These are phyloP conservation scores for Drosophila novamexicana DNA, from an alignment of 1,140 invertebrate species.

Conservation along the genomic window DNA sequence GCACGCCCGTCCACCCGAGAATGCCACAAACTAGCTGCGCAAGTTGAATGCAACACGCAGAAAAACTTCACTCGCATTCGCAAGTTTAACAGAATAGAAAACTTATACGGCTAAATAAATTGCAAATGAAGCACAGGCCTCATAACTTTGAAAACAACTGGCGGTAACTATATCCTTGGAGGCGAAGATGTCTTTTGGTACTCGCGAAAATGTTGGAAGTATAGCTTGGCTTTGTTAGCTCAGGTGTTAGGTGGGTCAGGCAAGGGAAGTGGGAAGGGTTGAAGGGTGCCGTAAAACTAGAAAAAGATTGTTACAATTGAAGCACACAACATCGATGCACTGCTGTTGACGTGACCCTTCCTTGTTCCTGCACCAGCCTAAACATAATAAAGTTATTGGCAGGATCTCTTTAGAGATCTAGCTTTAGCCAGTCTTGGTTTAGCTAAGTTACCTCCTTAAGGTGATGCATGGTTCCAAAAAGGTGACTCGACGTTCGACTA, in stretches of 20 bases:
- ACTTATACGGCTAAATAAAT: constrained; percentile 27
- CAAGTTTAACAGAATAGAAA: constrained; percentile 28
- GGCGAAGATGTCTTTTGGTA: constrained; percentile 23
- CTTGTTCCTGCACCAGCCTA: no score
- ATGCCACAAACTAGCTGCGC: constrained; percentile 57
- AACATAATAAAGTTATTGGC: no score
- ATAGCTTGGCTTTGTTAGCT: constrained; percentile 5
- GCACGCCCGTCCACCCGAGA: constrained; percentile 20
- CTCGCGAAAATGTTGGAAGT: constrained; percentile 9
- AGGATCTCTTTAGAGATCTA: no score
- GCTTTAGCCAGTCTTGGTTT: no score
- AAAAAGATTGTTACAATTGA: no score
- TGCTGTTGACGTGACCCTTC: no score
- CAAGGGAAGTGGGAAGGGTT: no score
- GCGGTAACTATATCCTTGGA: constrained; percentile 28
- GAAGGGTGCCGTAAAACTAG: no score
- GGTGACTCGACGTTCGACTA: no score
- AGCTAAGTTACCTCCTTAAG: no score
- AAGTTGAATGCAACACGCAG: constrained; percentile 44
- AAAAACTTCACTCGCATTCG: constrained; percentile 43
- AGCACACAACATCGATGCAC: no score
- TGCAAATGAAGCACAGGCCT: neutral
- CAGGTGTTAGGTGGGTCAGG: neutral
- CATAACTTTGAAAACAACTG: constrained; percentile 5
- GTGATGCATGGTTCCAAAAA: no score